Evolutionary conservation across 2,888 invertebrate species (phyloP).

Genomic region (Agrotis clavis): DNA sequence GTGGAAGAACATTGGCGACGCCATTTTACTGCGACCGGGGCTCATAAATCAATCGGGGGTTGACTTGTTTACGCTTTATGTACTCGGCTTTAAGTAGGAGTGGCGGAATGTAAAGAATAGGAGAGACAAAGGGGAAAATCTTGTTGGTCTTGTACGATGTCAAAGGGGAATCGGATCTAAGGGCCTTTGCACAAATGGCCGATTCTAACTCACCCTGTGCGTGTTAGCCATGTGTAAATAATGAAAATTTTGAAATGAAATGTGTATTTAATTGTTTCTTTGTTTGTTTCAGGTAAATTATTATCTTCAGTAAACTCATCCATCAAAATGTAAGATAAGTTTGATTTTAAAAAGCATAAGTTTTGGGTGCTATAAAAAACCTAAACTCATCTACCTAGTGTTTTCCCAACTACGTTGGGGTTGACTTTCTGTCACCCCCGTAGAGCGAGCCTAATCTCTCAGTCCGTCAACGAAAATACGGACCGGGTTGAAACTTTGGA

Average conservation of each 20-base stretch:
- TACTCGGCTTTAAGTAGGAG: slow-evolving; percentile 45
- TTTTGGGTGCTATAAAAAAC: too few relatives aligned
- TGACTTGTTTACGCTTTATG: slow-evolving; percentile 58
- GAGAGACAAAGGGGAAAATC: slow-evolving; percentile 18
- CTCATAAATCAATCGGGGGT: slow-evolving; percentile 61
- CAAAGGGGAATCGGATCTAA: neutral
- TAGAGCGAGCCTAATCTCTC: too few relatives aligned
- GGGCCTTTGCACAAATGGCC: too few relatives aligned
- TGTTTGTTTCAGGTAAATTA: slow-evolving; percentile 52
- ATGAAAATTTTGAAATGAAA: neutral
- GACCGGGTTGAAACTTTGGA: too few relatives aligned
- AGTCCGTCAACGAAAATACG: too few relatives aligned
- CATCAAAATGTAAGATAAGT: slow-evolving; percentile 9
- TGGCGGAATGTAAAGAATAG: slow-evolving; percentile 28
- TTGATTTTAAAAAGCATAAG: too few relatives aligned
- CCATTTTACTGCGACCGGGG: slow-evolving; percentile 55
- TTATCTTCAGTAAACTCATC: neutral
- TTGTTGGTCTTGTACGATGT: slow-evolving; percentile 1
- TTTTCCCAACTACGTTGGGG: too few relatives aligned
- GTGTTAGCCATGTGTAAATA: neutral
- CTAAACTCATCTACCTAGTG: too few relatives aligned
- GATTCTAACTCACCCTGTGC: neutral
- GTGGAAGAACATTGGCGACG: slow-evolving; percentile 52
- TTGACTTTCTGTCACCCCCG: too few relatives aligned
- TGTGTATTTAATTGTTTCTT: neutral